Evolutionary conservation across 30 jellyfish, hydroid and myxozoan species (phyloP).

Genomic region (Turritopsis dohrnii): DNA sequence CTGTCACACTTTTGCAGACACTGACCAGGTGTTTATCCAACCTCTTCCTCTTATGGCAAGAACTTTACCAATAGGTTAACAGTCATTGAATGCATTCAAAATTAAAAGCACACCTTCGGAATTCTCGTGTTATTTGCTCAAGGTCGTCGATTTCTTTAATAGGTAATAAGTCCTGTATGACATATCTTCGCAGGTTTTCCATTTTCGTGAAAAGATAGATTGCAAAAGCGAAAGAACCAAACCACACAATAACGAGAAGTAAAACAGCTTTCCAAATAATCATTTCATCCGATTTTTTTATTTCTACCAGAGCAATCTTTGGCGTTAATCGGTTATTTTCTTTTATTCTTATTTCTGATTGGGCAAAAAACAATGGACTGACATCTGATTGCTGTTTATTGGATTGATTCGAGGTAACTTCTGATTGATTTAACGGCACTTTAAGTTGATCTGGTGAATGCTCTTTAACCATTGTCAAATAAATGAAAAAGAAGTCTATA

Average conservation of each 20-base stretch:
- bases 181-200: slow-evolving; percentile 1
- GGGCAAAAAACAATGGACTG: neutral
- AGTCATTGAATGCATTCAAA: too few relatives aligned
- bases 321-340: neutral
- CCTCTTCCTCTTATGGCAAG: too few relatives aligned
- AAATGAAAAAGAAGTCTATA: neutral
- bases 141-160: neutral
- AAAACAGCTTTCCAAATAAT: neutral
- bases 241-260: slow-evolving; percentile 4
- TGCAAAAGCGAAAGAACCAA: neutral
- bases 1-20: too few relatives aligned
- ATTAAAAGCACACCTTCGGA: neutral
- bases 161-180: slow-evolving; percentile 8
- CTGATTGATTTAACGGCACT: neutral
- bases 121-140: neutral
- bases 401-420: neutral
- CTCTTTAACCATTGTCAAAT: neutral
- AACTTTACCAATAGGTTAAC: too few relatives aligned
- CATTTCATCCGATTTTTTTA: neutral
- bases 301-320: neutral
- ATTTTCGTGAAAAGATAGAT: neutral
- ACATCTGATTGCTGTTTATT: neutral
- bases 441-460: neutral
- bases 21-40: too few relatives aligned
- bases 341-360: neutral